Evolutionary conservation across 2,888 invertebrate species (phyloP).

Genomic region (Drosophila anceps): DNA sequence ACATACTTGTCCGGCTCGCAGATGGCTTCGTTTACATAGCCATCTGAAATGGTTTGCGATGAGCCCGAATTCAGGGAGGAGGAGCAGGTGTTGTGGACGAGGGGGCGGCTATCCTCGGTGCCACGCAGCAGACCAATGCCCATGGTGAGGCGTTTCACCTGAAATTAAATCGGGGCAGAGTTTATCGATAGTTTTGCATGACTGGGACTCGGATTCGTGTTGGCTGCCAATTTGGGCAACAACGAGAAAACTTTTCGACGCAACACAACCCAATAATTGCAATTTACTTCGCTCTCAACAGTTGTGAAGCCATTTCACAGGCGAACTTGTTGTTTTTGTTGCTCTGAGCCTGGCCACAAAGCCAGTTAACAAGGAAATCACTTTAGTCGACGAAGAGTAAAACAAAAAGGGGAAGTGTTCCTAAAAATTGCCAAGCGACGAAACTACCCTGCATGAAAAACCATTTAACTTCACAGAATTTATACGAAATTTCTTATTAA

Average conservation of each 20-base stretch:
- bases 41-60: slow-evolving; percentile 90
- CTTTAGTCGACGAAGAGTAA: slow-evolving; percentile 46
- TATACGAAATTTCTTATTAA: too few relatives aligned
- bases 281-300: slow-evolving; percentile 41
- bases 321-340: slow-evolving; percentile 11
- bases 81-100: slow-evolving; percentile 89
- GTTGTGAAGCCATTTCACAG: slow-evolving; percentile 32
- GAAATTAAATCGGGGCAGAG: slow-evolving; percentile 13
- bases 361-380: slow-evolving; percentile 71
- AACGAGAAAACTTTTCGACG: slow-evolving; percentile 50
- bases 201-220: slow-evolving; percentile 34
- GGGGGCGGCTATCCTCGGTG: slow-evolving; percentile 91
- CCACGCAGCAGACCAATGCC: slow-evolving; percentile 91
- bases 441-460: not conserved
- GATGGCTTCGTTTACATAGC: slow-evolving; percentile 92
- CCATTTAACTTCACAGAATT: not conserved
- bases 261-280: slow-evolving; percentile 65
- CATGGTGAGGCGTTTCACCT: slow-evolving; percentile 91
- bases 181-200: slow-evolving; percentile 5
- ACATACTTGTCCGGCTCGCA: slow-evolving; percentile 88
- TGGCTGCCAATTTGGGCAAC: slow-evolving; percentile 46
- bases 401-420: not conserved
- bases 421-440: not conserved
- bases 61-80: slow-evolving; percentile 88
- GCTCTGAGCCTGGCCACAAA: slow-evolving; percentile 40